Conservation (phyloP, 2,797 vertebrate genomes). For the Hyperoplus immaculatus region DNA sequence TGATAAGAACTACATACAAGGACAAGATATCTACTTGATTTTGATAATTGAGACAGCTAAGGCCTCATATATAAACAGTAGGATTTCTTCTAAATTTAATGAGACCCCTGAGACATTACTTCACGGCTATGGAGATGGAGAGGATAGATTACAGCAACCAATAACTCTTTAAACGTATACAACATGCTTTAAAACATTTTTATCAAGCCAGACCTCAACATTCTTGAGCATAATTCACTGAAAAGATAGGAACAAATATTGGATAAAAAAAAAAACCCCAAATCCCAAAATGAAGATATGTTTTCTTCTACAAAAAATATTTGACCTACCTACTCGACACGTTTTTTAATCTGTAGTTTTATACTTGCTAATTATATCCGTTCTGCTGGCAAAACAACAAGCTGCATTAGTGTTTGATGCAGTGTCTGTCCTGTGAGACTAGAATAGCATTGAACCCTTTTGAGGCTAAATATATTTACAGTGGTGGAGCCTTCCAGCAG, state of each 20-base stretch:
- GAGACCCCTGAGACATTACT: too few relatives aligned
- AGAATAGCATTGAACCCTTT: background rate
- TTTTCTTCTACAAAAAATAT: background rate
- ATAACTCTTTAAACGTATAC: background rate
- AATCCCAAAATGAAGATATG: background rate
- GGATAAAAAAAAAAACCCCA: background rate
- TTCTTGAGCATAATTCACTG: background rate
- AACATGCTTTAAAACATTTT: background rate
- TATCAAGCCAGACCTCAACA: background rate
- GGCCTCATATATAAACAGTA: background rate
- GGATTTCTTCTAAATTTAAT: too few relatives aligned
- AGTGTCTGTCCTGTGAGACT: background rate
- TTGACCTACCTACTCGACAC: background rate
- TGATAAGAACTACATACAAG: background rate
- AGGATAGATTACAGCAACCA: background rate
- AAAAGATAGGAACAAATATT: background rate
- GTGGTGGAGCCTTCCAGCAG: constrained; percentile 27
- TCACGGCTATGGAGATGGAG: background rate
- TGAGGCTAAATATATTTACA: constrained; percentile 26
- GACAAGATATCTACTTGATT: background rate
- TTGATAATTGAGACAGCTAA: background rate
- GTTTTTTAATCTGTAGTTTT: background rate
- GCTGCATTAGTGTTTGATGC: background rate
- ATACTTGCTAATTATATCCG: background rate
- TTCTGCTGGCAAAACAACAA: background rate